Percentiles rank a stretch among this genome's conserved stretches.
These are phyloP conservation scores for Actinemys pallida DNA, from an alignment of 2,113 vertebrate species.

Conservation along the genomic window DNA sequence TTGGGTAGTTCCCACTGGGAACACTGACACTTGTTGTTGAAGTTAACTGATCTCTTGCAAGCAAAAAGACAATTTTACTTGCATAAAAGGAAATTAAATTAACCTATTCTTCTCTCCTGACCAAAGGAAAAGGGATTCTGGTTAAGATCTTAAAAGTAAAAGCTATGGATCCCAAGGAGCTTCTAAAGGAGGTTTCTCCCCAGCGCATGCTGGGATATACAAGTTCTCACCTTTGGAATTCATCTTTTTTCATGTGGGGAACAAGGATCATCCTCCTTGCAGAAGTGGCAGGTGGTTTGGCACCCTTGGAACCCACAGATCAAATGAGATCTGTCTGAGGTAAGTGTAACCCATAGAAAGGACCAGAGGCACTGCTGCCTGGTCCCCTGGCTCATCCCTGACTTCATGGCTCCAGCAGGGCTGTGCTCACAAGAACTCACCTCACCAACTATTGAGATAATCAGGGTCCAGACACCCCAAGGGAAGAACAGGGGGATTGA, in stretches of 20 bases:
- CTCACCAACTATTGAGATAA: no score
- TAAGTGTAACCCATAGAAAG: neutral
- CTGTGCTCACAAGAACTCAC: neutral
- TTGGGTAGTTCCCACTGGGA: conserved; percentile 54
- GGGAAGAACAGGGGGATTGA: no score
- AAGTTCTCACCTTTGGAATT: neutral
- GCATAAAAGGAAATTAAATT: conserved; percentile 32
- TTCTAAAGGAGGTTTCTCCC: conserved; percentile 4
- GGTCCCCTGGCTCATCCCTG: neutral
- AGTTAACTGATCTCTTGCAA: conserved; percentile 67
- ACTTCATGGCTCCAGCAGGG: neutral
- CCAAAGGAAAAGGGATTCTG: conserved; percentile 20
- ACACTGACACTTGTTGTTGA: conserved; percentile 61
- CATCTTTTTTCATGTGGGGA: neutral
- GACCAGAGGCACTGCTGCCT: neutral
- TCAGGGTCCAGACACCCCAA: no score
- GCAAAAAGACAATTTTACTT: conserved; percentile 38
- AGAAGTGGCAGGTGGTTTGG: neutral
- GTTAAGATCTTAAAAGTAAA: conserved; percentile 10
- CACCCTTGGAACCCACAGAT: neutral
- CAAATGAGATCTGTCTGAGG: neutral
- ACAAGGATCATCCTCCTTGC: neutral
- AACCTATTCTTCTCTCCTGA: conserved; percentile 28
- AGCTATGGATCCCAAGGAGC: neutral
- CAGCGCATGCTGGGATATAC: neutral